Evolutionary conservation across 1,140 invertebrate genomes (phyloP).

Genomic region (Saxidomus purpurata): DNA sequence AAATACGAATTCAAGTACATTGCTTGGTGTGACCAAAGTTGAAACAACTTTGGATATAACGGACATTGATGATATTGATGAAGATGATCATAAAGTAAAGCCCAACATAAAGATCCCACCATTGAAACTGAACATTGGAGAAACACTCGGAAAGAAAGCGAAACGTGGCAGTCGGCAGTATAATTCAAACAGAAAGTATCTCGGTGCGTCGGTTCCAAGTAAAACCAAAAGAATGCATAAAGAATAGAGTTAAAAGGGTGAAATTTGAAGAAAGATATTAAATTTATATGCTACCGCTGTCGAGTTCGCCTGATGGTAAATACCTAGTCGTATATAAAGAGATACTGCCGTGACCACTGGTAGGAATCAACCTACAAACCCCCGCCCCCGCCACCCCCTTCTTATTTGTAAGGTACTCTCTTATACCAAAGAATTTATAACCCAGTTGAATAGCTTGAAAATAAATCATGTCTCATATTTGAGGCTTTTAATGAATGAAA

Average conservation of each 20-base stretch:
- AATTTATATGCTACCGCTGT: too few relatives aligned
- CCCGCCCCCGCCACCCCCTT: too few relatives aligned
- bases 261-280: too few relatives aligned
- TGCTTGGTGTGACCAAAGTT: slow-evolving; percentile 4
- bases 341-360: too few relatives aligned
- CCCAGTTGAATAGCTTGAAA: too few relatives aligned
- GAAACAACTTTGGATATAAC: slow-evolving; percentile 37
- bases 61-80: slow-evolving; percentile 40
- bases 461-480: too few relatives aligned
- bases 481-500: too few relatives aligned
- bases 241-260: neutral
- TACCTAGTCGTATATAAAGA: too few relatives aligned
- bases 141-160: slow-evolving; percentile 26
- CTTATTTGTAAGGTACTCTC: too few relatives aligned
- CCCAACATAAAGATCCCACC: neutral
- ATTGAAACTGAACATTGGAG: neutral
- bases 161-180: slow-evolving; percentile 24
- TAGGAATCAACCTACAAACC: too few relatives aligned
- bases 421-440: too few relatives aligned
- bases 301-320: too few relatives aligned
- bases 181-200: slow-evolving; percentile 46
- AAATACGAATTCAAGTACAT: neutral
- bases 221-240: neutral
- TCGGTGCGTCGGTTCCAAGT: slow-evolving; percentile 1
- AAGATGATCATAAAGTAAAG: neutral